Percentiles rank a stretch among this genome's conserved stretches.
These are phyloP conservation scores for Enteromius treurensis DNA, from an alignment of 2,797 vertebrate species.

Conservation along the genomic window DNA sequence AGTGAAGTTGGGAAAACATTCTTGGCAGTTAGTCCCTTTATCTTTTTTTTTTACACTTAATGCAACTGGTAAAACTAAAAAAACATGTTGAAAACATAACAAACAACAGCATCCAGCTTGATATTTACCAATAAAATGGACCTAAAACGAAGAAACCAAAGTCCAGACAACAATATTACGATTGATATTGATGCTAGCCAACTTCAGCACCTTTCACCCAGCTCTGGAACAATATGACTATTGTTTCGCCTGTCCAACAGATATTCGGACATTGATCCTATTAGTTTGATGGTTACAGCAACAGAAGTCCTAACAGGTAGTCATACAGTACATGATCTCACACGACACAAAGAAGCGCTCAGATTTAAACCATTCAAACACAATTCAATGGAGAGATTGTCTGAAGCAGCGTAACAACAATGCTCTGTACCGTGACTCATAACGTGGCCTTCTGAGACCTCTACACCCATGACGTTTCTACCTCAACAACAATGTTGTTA, in stretches of 20 bases:
- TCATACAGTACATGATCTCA: not conserved
- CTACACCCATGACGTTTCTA: constrained; percentile 6
- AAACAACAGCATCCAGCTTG: not conserved
- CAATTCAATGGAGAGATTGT: not conserved
- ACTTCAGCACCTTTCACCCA: constrained; percentile 3
- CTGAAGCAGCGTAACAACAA: constrained; percentile 5
- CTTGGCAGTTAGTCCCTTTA: not conserved
- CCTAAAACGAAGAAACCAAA: not conserved
- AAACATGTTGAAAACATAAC: not conserved
- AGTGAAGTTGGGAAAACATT: not conserved
- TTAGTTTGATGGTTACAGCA: not conserved
- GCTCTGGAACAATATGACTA: not conserved
- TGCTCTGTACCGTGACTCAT: not conserved
- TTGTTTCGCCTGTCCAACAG: not conserved
- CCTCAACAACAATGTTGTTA: constrained; percentile 23
- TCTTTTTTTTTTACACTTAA: not conserved
- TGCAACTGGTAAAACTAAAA: not conserved
- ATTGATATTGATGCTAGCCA: too few species aligned
- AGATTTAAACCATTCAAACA: not conserved
- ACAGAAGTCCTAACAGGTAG: not conserved
- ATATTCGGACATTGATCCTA: not conserved
- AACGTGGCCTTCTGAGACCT: constrained; percentile 16
- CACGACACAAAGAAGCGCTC: not conserved
- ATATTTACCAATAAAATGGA: not conserved
- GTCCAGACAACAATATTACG: not conserved